Percentiles rank a stretch among this genome's conserved stretches.
Conservation (phyloP, 2,113 vertebrate genomes). For the Clarias gariepinus region DNA sequence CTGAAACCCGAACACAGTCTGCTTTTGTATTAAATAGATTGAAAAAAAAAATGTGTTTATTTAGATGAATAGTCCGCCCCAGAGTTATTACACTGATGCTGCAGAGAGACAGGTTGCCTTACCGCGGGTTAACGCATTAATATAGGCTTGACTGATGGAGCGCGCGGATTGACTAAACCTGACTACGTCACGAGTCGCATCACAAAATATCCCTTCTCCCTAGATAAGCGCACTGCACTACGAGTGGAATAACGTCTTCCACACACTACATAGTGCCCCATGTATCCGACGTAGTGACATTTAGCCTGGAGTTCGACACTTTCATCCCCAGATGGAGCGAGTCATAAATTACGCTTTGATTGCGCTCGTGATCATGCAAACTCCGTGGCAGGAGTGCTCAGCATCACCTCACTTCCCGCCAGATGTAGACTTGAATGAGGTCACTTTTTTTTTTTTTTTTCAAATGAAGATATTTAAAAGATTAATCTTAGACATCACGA, state of each 20-base stretch:
- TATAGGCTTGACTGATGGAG: constrained; percentile 60
- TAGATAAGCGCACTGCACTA: neutral
- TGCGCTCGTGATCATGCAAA: neutral
- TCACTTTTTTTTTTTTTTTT: neutral
- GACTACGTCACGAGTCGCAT: constrained; percentile 64
- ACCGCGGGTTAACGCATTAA: constrained; percentile 64
- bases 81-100: constrained; percentile 58
- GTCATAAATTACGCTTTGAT: constrained; percentile 30
- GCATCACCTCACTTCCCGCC: neutral
- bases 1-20: neutral
- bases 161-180: constrained; percentile 61
- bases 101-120: constrained; percentile 69
- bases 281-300: neutral
- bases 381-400: neutral
- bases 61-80: neutral
- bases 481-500: neutral
- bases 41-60: neutral
- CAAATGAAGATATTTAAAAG: neutral
- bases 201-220: neutral
- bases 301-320: neutral
- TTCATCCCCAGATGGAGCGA: constrained; percentile 34
- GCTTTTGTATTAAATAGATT: no score
- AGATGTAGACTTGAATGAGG: constrained; percentile 31
- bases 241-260: neutral
- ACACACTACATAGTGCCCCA: neutral